phyloP scores from a whole-genome alignment of 2,797 vertebrate genomes.

The Bovichtus variegatus region DNA sequence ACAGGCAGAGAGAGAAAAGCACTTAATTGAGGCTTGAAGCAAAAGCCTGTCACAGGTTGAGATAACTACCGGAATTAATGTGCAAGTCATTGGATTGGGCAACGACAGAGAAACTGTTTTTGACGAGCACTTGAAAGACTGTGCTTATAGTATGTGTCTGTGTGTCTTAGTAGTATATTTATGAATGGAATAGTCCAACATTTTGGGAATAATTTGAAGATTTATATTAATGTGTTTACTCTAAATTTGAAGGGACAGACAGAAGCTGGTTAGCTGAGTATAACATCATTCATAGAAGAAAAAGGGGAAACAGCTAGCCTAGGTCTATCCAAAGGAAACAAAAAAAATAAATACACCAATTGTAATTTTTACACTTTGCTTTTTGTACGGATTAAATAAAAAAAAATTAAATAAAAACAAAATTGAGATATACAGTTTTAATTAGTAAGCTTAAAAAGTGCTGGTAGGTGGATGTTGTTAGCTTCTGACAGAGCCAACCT shows the following conservation, averaged over 20 bases:
- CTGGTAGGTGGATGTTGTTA: neutral
- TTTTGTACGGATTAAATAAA: neutral
- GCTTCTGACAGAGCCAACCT: neutral
- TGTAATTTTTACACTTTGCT: too few relatives aligned
- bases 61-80: conserved; percentile 14
- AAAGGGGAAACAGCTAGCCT: too few relatives aligned
- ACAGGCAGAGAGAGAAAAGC: conserved; percentile 9
- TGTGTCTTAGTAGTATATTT: neutral
- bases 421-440: neutral
- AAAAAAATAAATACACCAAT: too few relatives aligned
- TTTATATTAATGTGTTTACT: neutral
- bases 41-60: conserved; percentile 11
- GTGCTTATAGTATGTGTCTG: neutral
- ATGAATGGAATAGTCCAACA: neutral
- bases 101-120: conserved; percentile 11
- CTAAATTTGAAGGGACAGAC: neutral
- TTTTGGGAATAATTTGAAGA: neutral
- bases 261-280: neutral
- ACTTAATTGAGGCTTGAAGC: conserved; percentile 25
- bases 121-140: neutral
- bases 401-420: too few relatives aligned
- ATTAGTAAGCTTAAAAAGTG: neutral
- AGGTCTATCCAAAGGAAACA: neutral
- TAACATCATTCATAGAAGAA: neutral
- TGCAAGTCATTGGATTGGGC: neutral